These are phyloP conservation scores for Cyclophora punctaria DNA, from an alignment of 2,888 invertebrate species.

Conservation along the genomic window DNA sequence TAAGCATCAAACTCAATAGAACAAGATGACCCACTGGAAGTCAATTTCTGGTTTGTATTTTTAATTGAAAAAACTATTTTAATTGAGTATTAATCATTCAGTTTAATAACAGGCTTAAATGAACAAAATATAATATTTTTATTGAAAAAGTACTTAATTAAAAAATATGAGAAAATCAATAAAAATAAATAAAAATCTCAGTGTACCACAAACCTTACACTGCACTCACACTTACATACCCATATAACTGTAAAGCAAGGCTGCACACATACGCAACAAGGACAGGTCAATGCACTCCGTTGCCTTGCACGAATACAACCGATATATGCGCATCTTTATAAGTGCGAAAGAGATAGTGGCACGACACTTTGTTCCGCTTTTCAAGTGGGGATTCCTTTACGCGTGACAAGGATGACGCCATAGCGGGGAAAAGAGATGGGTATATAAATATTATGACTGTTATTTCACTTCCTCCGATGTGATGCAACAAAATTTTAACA, in stretches of 20 bases:
- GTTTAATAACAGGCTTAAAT: background rate
- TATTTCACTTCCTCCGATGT: conserved; percentile 73
- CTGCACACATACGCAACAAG: conserved; percentile 70
- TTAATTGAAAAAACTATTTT: conserved; percentile 5
- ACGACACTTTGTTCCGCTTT: conserved; percentile 35
- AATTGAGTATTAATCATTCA: conserved; percentile 14
- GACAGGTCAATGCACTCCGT: conserved; percentile 74
- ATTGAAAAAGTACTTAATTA: conserved; percentile 5
- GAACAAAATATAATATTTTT: too few species aligned
- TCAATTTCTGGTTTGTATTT: conserved; percentile 19
- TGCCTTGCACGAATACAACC: conserved; percentile 65
- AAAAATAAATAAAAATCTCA: conserved; percentile 8
- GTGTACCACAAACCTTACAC: conserved; percentile 61
- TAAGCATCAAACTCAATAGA: conserved; percentile 23
- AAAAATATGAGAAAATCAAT: conserved; percentile 19
- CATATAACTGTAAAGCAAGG: conserved; percentile 71
- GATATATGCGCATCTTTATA: conserved; percentile 31
- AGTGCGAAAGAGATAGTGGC: conserved; percentile 36
- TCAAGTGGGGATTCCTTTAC: conserved; percentile 37
- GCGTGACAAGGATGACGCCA: conserved; percentile 59
- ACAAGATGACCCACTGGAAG: conserved; percentile 18
- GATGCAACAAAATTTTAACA: conserved; percentile 68
- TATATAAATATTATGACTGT: conserved; percentile 73
- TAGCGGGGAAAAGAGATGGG: conserved; percentile 48
- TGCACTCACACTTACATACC: conserved; percentile 56